These are phyloP conservation scores for Chloroceryle aenea DNA, from an alignment of 2,113 vertebrate species.

Conservation along the genomic window DNA sequence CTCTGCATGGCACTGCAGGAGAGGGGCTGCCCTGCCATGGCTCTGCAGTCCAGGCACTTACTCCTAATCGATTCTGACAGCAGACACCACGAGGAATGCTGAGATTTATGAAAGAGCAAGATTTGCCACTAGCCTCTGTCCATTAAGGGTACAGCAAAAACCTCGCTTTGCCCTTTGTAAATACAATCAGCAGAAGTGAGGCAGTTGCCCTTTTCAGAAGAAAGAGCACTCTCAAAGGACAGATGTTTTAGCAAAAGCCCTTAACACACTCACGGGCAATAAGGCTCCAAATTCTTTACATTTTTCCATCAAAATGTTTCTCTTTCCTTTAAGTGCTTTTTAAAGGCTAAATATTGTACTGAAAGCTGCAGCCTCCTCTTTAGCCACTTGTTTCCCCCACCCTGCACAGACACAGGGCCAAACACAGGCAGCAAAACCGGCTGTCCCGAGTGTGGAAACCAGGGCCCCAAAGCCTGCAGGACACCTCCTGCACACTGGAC, in stretches of 20 bases:
- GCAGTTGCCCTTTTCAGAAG: constrained; percentile 53
- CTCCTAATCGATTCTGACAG: constrained; percentile 42
- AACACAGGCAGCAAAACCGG: neutral
- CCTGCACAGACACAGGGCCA: neutral
- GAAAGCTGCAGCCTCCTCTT: neutral
- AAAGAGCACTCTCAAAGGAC: constrained; percentile 13
- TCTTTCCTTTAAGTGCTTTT: neutral
- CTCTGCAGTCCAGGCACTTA: neutral
- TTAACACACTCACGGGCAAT: neutral
- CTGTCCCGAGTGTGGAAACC: neutral
- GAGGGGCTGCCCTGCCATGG: rapidly evolving
- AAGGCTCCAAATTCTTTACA: neutral
- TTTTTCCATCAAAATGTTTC: neutral
- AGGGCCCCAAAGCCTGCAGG: neutral
- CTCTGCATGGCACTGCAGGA: neutral
- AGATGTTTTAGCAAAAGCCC: constrained; percentile 10
- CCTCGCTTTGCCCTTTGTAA: constrained; percentile 38
- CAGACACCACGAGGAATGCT: neutral
- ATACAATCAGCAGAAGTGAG: constrained; percentile 23
- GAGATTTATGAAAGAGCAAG: constrained; percentile 53
- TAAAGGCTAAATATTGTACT: neutral
- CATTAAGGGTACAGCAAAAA: constrained; percentile 3
- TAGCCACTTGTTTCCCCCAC: neutral
- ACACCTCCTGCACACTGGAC: neutral
- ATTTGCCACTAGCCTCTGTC: constrained; percentile 47